Conservation (phyloP, 2,113 vertebrate species). For the Craseonycteris thonglongyai region DNA sequence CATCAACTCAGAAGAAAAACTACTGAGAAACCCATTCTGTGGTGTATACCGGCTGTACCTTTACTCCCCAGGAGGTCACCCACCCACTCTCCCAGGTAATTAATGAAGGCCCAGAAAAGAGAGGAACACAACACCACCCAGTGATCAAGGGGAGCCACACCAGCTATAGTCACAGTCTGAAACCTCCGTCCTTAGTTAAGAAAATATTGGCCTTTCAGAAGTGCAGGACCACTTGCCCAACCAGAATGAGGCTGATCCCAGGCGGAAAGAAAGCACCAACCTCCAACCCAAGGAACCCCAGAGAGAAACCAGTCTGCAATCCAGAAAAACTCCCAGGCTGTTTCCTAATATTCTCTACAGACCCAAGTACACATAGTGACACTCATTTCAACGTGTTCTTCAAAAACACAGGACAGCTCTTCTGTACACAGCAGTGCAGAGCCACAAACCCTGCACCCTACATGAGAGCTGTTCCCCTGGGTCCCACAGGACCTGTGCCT, state of each 20-base stretch:
- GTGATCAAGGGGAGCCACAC: accelerated
- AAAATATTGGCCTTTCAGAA: background rate
- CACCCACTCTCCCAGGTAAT: background rate
- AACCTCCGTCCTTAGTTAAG: background rate
- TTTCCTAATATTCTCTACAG: background rate
- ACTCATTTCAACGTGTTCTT: background rate
- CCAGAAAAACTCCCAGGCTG: background rate
- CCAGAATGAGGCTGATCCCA: background rate
- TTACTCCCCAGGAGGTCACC: background rate
- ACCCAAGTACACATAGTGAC: background rate
- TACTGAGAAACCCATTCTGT: background rate
- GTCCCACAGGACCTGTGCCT: background rate
- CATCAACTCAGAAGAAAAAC: background rate
- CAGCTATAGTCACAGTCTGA: accelerated
- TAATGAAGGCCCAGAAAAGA: background rate
- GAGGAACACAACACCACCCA: background rate
- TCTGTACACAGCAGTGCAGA: background rate
- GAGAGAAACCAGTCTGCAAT: background rate
- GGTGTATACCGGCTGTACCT: background rate
- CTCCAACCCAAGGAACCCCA: background rate
- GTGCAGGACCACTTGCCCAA: accelerated
- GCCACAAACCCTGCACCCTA: background rate
- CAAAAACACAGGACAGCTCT: background rate
- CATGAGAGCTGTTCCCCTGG: background rate
- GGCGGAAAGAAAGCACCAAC: background rate